These are phyloP conservation scores for Brachypalpus laphriformis DNA, from an alignment of 2,888 invertebrate species.

Conservation along the genomic window DNA sequence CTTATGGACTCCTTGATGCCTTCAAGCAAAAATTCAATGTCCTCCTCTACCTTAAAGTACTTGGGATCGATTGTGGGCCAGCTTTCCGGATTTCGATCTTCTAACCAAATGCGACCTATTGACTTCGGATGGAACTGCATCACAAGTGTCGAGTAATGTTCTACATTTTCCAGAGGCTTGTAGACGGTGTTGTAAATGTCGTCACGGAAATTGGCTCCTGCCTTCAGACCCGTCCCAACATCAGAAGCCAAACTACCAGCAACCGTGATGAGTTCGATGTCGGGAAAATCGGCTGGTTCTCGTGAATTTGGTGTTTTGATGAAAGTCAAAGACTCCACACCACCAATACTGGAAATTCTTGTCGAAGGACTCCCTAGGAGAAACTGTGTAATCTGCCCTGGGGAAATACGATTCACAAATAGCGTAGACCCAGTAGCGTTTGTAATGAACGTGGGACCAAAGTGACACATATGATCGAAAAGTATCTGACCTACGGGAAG, in stretches of 20 bases:
- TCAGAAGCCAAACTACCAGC: slow-evolving; percentile 87
- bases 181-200: slow-evolving; percentile 85
- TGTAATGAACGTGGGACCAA: slow-evolving; percentile 81
- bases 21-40: slow-evolving; percentile 84
- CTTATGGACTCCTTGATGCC: slow-evolving; percentile 86
- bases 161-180: slow-evolving; percentile 84
- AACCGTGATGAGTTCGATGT: slow-evolving; percentile 87
- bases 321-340: slow-evolving; percentile 87
- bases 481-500: slow-evolving; percentile 87
- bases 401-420: slow-evolving; percentile 67
- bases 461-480: slow-evolving; percentile 84
- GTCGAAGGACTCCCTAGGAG: slow-evolving; percentile 81
- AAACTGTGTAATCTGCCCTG: slow-evolving; percentile 75
- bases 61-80: slow-evolving; percentile 86
- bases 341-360: slow-evolving; percentile 84
- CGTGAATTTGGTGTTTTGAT: slow-evolving; percentile 85
- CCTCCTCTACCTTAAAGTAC: slow-evolving; percentile 83
- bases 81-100: slow-evolving; percentile 85
- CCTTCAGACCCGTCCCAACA: slow-evolving; percentile 84
- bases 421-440: slow-evolving; percentile 79
- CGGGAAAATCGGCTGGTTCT: slow-evolving; percentile 86
- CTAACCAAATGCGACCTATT: slow-evolving; percentile 87
- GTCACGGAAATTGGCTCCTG: slow-evolving; percentile 85
- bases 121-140: slow-evolving; percentile 91
- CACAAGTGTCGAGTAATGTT: slow-evolving; percentile 86